phyloP scores from a whole-genome alignment of 2,113 vertebrate genomes.

The Plotosus lineatus region DNA sequence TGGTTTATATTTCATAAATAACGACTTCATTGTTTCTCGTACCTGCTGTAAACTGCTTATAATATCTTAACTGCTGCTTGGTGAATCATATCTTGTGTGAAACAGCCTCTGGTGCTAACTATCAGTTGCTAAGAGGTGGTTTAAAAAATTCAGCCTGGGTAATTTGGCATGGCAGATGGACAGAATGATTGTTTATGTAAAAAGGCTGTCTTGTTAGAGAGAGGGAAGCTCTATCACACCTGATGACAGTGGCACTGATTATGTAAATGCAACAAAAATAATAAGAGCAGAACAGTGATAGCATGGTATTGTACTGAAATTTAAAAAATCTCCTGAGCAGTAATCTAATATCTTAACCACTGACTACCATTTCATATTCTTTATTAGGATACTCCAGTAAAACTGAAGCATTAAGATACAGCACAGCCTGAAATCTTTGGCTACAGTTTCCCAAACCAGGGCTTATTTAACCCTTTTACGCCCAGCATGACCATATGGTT shows the following conservation, averaged over 20 bases:
- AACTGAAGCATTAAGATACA: neutral
- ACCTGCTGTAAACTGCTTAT: neutral
- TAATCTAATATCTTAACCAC: too few relatives aligned
- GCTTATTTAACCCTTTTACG: neutral
- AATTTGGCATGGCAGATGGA: constrained; percentile 56
- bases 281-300: too few relatives aligned
- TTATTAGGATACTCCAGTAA: neutral
- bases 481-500: too few relatives aligned
- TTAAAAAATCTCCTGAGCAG: too few relatives aligned
- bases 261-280: constrained; percentile 54
- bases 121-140: constrained; percentile 62
- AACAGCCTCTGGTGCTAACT: constrained; percentile 37
- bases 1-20: neutral
- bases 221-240: constrained; percentile 51
- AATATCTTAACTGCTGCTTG: neutral
- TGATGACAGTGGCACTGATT: constrained; percentile 59
- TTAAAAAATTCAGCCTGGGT: constrained; percentile 50
- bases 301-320: too few relatives aligned
- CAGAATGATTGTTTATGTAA: constrained; percentile 60
- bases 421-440: neutral
- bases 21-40: neutral
- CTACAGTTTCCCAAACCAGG: neutral
- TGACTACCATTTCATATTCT: too few relatives aligned
- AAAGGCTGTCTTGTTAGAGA: constrained; percentile 58
- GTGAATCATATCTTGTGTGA: constrained; percentile 38